These are phyloP conservation scores for Andrena bicolor DNA, from an alignment of 2,888 invertebrate genomes.

Conservation along the genomic window DNA sequence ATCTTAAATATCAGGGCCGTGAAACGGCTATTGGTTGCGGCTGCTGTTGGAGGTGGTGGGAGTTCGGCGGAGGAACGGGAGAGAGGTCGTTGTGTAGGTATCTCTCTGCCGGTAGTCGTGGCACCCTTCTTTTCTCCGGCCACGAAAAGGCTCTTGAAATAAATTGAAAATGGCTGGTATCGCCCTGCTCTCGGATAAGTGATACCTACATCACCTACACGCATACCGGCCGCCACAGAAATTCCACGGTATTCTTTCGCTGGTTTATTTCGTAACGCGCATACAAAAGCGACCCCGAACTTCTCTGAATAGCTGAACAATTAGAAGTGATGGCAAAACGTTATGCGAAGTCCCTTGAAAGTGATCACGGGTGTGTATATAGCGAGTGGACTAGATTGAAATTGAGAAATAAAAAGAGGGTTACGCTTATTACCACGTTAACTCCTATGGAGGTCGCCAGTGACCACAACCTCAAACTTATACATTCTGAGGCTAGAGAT, in stretches of 20 bases:
- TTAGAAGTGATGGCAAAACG: conserved; percentile 56
- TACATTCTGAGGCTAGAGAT: too few species aligned
- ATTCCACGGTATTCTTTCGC: conserved; percentile 58
- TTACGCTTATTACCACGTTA: too few species aligned
- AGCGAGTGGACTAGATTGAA: conserved; percentile 9
- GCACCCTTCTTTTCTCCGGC: conserved; percentile 77
- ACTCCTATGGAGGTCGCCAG: too few species aligned
- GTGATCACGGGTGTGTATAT: too few species aligned
- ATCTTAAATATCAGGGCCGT: conserved; percentile 75
- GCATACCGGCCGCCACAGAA: conserved; percentile 56
- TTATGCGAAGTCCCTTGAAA: conserved; percentile 8
- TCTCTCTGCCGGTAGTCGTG: conserved; percentile 69
- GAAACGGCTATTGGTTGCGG: conserved; percentile 59
- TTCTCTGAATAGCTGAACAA: conserved; percentile 56
- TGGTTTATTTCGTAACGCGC: conserved; percentile 58
- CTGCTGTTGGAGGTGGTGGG: conserved; percentile 38
- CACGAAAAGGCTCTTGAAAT: conserved; percentile 82
- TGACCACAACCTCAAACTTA: too few species aligned
- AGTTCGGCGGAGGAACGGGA: conserved; percentile 41
- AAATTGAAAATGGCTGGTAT: conserved; percentile 83
- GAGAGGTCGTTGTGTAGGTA: conserved; percentile 68
- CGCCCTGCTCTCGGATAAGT: conserved; percentile 78
- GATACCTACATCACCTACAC: conserved; percentile 77
- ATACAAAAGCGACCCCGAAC: conserved; percentile 52
- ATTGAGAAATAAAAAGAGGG: background rate